A percentile compares a stretch with the other conserved stretches of the same genome.
These are phyloP conservation scores for Xenopus borealis DNA, from an alignment of 2,113 vertebrate genomes.

Conservation along the genomic window DNA sequence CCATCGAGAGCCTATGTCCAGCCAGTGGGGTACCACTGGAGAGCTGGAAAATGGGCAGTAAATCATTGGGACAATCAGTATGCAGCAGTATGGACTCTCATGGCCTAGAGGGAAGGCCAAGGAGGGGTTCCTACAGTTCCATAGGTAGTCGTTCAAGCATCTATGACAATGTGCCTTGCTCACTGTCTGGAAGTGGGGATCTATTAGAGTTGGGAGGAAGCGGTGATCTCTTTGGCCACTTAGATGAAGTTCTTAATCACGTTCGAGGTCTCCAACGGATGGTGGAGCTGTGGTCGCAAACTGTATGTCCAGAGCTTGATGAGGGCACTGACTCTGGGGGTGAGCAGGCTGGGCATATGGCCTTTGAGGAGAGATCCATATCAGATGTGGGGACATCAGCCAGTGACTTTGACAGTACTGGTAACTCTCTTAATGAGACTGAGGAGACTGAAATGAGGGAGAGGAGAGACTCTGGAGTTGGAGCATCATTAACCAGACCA, in stretches of 20 bases:
- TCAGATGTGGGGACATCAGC: constrained; percentile 72
- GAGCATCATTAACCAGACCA: constrained; percentile 78
- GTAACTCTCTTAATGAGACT: constrained; percentile 70
- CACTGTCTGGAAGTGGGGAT: constrained; percentile 47
- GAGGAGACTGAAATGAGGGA: constrained; percentile 70
- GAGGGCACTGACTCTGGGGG: constrained; percentile 60
- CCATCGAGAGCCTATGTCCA: constrained; percentile 77
- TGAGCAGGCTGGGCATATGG: constrained; percentile 62
- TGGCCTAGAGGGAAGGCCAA: constrained; percentile 41
- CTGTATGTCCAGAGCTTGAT: constrained; percentile 55
- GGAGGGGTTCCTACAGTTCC: constrained; percentile 68
- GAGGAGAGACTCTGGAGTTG: constrained; percentile 78
- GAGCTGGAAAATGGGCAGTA: constrained; percentile 50
- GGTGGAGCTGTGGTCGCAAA: constrained; percentile 76
- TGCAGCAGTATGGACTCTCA: constrained; percentile 41
- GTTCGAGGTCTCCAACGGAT: constrained; percentile 73
- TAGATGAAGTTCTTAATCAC: constrained; percentile 74
- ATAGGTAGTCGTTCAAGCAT: constrained; percentile 67
- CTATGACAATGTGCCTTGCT: constrained; percentile 76
- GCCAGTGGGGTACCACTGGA: constrained; percentile 46
- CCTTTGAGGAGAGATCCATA: constrained; percentile 69
- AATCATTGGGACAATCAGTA: background rate
- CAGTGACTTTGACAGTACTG: constrained; percentile 74
- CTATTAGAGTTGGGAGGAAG: constrained; percentile 46
- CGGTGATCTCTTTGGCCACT: constrained; percentile 60